These are phyloP conservation scores for Syrista parreyssii DNA, from an alignment of 2,888 invertebrate species.

Conservation along the genomic window DNA sequence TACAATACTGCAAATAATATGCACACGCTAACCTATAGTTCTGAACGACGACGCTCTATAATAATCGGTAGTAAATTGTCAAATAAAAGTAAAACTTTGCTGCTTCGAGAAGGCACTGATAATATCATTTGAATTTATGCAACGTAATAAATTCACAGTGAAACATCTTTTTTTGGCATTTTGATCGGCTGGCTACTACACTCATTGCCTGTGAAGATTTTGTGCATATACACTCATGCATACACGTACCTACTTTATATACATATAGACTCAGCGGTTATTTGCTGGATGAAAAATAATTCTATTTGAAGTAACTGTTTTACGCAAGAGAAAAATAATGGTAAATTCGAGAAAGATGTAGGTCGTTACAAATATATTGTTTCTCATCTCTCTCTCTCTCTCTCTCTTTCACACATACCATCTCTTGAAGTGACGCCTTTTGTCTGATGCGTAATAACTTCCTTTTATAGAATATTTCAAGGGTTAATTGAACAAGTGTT, in stretches of 20 bases:
- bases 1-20: background rate
- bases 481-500: background rate
- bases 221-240: too few species aligned
- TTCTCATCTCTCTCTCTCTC: background rate
- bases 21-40: background rate
- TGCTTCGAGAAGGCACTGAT: background rate
- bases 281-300: background rate
- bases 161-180: background rate
- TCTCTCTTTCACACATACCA: background rate
- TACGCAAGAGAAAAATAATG: background rate
- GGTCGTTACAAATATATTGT: background rate
- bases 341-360: background rate
- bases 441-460: background rate
- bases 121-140: background rate
- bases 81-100: background rate
- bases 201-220: too few species aligned
- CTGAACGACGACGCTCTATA: background rate
- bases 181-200: background rate
- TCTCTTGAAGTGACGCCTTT: background rate
- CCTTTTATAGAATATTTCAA: background rate
- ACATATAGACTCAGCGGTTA: background rate
- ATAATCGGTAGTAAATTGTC: background rate
- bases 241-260: background rate
- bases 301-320: background rate
- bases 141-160: background rate